Conservation (phyloP, 2,797 vertebrate genomes). For the Eremophila alpestris region DNA sequence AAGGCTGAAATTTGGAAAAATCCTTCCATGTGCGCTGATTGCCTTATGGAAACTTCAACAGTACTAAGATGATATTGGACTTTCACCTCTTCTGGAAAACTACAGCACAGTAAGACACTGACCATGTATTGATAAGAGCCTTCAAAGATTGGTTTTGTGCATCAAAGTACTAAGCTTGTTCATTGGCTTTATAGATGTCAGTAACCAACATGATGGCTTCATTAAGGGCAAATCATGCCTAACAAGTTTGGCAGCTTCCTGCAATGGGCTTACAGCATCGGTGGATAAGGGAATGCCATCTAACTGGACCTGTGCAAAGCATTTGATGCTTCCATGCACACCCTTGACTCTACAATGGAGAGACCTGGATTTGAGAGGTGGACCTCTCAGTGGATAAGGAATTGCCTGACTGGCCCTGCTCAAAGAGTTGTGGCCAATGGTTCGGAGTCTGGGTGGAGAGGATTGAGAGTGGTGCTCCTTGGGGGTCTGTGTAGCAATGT, state of each 20-base stretch:
- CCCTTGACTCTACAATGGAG: background rate
- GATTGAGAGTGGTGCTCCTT: background rate
- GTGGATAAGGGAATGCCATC: background rate
- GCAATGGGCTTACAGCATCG: fast-evolving
- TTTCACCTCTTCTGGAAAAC: background rate
- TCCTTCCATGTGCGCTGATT: background rate
- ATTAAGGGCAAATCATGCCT: background rate
- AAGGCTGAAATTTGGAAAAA: background rate
- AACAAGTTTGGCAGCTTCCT: background rate
- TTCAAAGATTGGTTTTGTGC: background rate
- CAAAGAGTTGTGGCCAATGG: background rate
- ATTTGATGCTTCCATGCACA: background rate
- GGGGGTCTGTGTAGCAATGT: too few relatives aligned
- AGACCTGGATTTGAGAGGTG: background rate
- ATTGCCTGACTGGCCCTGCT: background rate
- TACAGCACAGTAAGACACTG: background rate
- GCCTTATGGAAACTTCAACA: background rate
- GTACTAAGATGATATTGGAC: background rate
- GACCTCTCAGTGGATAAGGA: background rate
- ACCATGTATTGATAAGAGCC: background rate
- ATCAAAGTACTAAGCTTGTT: background rate
- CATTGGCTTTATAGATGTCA: background rate
- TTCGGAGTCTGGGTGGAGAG: background rate
- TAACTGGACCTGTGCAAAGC: background rate
- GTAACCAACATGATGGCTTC: background rate